Base-by-base conservation (phyloP, 35 echinoderm and acorn worm genomes). In the Lytechinus pictus region DNA sequence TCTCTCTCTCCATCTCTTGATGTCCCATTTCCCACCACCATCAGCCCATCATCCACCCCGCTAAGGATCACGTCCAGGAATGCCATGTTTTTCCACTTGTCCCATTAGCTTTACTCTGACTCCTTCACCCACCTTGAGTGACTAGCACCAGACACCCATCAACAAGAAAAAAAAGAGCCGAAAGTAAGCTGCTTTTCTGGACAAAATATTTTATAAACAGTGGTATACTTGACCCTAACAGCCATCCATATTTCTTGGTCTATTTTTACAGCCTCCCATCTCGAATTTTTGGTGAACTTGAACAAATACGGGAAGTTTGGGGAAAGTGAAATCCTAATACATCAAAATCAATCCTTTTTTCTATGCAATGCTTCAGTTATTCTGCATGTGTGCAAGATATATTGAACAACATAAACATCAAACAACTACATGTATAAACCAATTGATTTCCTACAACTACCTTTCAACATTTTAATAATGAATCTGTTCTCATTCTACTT, bases 201-300 rank as follows among this genome's bases (percentile, higher is more conserved):
- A 90, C 88, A 90, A 54, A 90, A 54, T 90, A 90, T 90, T 90
- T 90, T 29, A 90, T 90, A 90, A 90, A 90, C 88, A 90, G 88
- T 10, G 52, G 88, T 90, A 10, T 54, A 90, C 88, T 90, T 90
- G 88, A 90, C 88, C 88, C 88, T 54, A 5, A 52, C 52, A 90
- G 28, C 52, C 88, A 90, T 90, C 88, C 52, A 52, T 90, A 52
- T 52, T 90, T 90, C 88, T 54, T 52, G 88, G 88, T 90, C 88
- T 90, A 90, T 90, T 90, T 90, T 90, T 90, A 44, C 88, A 90
- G 88, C 52, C 88, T 52, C 88, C 88, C 88, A 54, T 52, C 88
- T 52, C 52, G 28, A 54, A 10, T n/a, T 19, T 79, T 79, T 58
- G 56, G 19, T 79, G 66, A 79, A 79, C 21, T 44, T 27, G 19